Conservation (phyloP, 2,888 invertebrate species). For the Melanchra persicariae region DNA sequence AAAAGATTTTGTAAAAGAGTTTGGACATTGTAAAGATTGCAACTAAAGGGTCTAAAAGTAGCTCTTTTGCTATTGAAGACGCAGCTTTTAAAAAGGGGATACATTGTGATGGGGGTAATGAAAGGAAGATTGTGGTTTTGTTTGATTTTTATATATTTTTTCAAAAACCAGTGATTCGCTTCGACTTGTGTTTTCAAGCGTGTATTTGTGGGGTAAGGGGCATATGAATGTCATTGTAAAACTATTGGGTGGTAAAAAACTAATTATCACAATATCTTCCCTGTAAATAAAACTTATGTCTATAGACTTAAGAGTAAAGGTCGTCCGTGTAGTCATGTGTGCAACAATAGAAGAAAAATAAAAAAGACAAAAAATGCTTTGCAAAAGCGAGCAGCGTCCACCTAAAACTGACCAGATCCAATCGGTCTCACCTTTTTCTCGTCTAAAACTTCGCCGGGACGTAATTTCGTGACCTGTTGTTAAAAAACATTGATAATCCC, state of each 20-base stretch:
- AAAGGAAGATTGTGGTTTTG: constrained; percentile 43
- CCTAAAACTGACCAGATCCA: constrained; percentile 89
- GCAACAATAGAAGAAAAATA: constrained; percentile 72
- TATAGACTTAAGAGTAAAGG: constrained; percentile 53
- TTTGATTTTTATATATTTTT: constrained; percentile 15
- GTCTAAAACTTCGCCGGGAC: constrained; percentile 98
- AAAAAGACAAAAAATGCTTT: constrained; percentile 84
- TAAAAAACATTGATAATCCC: constrained; percentile 88
- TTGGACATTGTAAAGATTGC: constrained; percentile 64
- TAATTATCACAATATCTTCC: constrained; percentile 61
- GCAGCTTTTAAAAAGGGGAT: constrained; percentile 41
- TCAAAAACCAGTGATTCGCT: constrained; percentile 52
- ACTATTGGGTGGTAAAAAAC: constrained; percentile 57
- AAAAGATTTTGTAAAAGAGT: constrained; percentile 67
- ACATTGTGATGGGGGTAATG: constrained; percentile 45
- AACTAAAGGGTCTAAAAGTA: constrained; percentile 62
- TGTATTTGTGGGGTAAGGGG: constrained; percentile 27
- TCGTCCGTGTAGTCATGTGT: constrained; percentile 74
- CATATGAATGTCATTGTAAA: constrained; percentile 38
- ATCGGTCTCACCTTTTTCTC: constrained; percentile 96
- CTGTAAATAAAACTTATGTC: constrained; percentile 57
- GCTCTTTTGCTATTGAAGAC: constrained; percentile 50
- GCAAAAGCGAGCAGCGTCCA: constrained; percentile 90
- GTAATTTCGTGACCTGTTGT: constrained; percentile 96
- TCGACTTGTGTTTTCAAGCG: constrained; percentile 47